Conservation (phyloP, 1,140 invertebrate species). For the Parasteatoda tepidariorum region DNA sequence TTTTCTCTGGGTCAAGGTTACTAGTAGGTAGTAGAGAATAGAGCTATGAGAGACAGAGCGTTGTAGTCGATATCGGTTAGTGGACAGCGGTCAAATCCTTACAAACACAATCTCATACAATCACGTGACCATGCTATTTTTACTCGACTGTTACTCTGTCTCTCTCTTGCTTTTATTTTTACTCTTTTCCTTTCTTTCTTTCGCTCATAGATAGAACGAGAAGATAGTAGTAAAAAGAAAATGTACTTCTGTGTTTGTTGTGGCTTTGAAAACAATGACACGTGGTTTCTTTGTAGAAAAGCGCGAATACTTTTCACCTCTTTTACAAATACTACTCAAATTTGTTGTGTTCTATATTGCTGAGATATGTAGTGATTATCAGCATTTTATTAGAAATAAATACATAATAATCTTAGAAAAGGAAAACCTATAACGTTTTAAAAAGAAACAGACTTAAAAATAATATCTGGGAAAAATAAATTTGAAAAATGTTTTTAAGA, state of each 20-base stretch:
- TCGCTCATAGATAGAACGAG: background rate
- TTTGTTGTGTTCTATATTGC: too few species aligned
- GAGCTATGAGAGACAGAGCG: background rate
- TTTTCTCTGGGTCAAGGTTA: slow-evolving; percentile 26
- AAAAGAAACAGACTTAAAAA: too few species aligned
- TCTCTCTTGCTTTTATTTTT: background rate
- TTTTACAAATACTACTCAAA: too few species aligned
- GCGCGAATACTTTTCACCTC: too few species aligned
- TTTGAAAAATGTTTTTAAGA: too few species aligned
- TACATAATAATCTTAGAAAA: too few species aligned
- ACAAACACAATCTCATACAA: background rate
- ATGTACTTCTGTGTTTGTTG: background rate
- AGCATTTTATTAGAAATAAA: too few species aligned
- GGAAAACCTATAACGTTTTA: too few species aligned
- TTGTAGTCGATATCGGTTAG: slow-evolving; percentile 38
- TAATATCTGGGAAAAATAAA: too few species aligned
- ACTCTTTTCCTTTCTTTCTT: background rate
- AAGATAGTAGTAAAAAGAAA: background rate
- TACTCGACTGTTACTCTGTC: background rate
- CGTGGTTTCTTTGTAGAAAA: slow-evolving; percentile 5
- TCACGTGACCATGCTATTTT: slow-evolving; percentile 47
- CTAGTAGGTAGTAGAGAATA: slow-evolving; percentile 24
- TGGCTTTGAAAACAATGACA: slow-evolving; percentile 9
- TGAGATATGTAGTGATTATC: too few species aligned
- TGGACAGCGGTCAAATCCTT: slow-evolving; percentile 36